Conservation (phyloP, 1,140 invertebrate species). For the Eupristina koningsbergeri region DNA sequence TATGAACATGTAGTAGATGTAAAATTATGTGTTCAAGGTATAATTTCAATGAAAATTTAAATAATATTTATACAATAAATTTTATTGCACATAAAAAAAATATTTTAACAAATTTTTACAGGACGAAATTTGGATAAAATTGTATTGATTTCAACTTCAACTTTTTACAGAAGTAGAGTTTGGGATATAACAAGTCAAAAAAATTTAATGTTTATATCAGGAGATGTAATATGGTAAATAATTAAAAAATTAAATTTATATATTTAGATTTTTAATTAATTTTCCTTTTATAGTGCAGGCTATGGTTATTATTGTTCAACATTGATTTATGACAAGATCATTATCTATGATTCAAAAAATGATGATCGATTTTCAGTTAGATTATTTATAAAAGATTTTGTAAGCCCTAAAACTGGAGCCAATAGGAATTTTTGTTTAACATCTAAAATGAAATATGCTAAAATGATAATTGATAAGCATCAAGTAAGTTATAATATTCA, state of each 20-base stretch:
- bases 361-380: constrained; percentile 21
- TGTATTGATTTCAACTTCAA: constrained; percentile 44
- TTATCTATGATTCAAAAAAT: constrained; percentile 6
- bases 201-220: constrained; percentile 23
- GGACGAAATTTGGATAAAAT: constrained; percentile 32
- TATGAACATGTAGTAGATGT: constrained; percentile 41
- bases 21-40: constrained; percentile 46
- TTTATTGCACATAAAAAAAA: neutral
- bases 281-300: constrained; percentile 51
- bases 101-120: constrained; percentile 11
- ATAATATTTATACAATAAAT: constrained; percentile 12
- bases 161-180: constrained; percentile 43
- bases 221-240: constrained; percentile 54
- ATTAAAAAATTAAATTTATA: constrained; percentile 28
- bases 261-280: constrained; percentile 9
- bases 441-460: constrained; percentile 19
- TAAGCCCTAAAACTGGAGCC: neutral
- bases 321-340: constrained; percentile 6
- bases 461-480: constrained; percentile 40
- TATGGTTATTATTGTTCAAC: constrained; percentile 52
- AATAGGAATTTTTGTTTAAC: neutral
- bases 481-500: constrained; percentile 17
- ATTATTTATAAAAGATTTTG: constrained; percentile 29
- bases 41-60: neutral
- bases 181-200: constrained; percentile 51